Evolutionary conservation across 2,797 vertebrate species (phyloP), one percentile per base, ranked within the genome.

Genomic region (Xenentodon cancila): DNA sequence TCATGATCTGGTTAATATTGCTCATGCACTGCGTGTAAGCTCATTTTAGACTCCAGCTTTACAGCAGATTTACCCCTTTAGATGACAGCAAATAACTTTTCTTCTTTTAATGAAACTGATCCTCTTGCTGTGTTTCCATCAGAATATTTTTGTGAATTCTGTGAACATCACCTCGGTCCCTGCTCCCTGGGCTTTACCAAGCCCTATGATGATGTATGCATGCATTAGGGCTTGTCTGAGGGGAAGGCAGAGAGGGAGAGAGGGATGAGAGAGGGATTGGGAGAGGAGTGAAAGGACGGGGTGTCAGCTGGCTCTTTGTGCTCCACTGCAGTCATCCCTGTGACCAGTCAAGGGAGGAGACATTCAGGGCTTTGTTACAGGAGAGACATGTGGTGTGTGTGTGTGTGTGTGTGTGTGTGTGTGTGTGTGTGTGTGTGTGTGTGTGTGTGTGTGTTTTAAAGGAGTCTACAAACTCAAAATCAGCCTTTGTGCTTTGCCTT

Each of bases 301-400:
- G 91, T 93, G 93, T 94, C 93, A 94, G 92, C 93, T 94, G 93
- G 91, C 90, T 92, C 92, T 93, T 94, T 94, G 93, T 94, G 93
- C 92, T 92, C 91, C 90, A 91, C 93, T 93, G 93, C 93, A 93
- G 91, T 92, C 92, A 91, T 93, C 91, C 93, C 91, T 92, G 92
- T 94, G 93, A 94, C 91, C 92, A 94, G 93, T 91, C 91, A 94
- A 94, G 93, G 92, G 93, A 93, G 92, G 89, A 93, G 91, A 92
- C 92, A 92, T 92, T 89, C 88, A 90, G 82, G 90, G 92, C 94
- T 94, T 94, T 94, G 93, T 94, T 93, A 92, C 89, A 89, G 91
- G 89, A 92, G 88, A 89, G 89, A 92, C 92, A 93, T 94, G 93
- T 93, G 93, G 92, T 92, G 86, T 49, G 47, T 68, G 57, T 59